Evolutionary conservation across 2,113 vertebrate genomes (phyloP), one percentile per base, ranked within the genome.

Genomic region (Ia io): DNA sequence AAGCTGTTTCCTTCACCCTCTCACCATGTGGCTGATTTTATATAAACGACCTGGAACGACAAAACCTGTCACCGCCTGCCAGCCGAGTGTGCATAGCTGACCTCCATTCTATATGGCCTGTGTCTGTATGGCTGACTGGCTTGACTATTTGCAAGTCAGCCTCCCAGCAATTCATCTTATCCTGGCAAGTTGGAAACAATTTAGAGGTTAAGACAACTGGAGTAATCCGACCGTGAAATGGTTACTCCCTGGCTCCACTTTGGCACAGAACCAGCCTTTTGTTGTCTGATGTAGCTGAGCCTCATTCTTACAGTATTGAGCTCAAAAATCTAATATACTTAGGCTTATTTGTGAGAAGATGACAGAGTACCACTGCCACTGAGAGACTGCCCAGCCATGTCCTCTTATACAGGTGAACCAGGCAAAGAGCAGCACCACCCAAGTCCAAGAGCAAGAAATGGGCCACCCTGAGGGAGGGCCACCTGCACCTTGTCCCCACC

Each of bases 111-210:
- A 78, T 14, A 84, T 53, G 30, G 63, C 49, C 74, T 84, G 0
- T 59, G 79, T 84, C 79, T 96, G 6, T 40, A 90, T 51, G 87
- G 91, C 53, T 93, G 93, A 91, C 40, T 94, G 65, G 3, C 14
- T 87, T 80, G 86, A 87, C 74, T 87, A 77, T 93, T 86, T 80
- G 59, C 70, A 89, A 97, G 93, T 86, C 71, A 94, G 44, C 18
- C 30, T 89, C 51, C 44, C 9, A 91, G 91, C 40, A 86, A 96
- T 97, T 77, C 44, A 94, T 96, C 91, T 97, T 96, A 35, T 87
- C 83, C 80, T 76, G 94, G 79, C 25, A 93, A 83, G 73, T 44
- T 94, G 86, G 73, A 63, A 79, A 67, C 37, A 89, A 42, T 42
- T 93, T 90, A 94, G 74, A 93, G 80, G 67, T 93, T 91, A 91